Evolutionary conservation across 2,888 invertebrate genomes (phyloP).

Genomic region (Rhogogaster chlorosoma): DNA sequence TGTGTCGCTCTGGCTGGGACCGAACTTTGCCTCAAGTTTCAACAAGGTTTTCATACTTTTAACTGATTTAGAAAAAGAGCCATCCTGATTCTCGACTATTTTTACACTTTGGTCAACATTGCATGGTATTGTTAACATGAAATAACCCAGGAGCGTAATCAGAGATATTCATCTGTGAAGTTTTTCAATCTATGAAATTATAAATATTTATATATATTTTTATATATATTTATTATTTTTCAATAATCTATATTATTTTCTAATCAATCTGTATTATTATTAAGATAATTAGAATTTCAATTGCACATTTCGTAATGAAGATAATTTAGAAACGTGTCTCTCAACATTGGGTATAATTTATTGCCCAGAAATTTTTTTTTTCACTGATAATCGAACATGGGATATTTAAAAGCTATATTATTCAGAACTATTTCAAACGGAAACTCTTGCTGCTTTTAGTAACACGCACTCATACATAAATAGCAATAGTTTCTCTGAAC

Average conservation of each 20-base stretch:
- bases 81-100: neutral
- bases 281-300: neutral
- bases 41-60: neutral
- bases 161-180: neutral
- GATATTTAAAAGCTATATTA: neutral
- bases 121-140: neutral
- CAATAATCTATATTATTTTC: no score
- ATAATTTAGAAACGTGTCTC: neutral
- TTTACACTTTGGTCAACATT: neutral
- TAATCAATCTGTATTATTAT: no score
- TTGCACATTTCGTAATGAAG: neutral
- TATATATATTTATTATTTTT: no score
- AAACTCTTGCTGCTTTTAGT: neutral
- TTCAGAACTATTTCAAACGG: neutral
- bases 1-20: neutral
- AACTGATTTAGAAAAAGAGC: neutral
- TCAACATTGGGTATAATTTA: neutral
- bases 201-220: no score
- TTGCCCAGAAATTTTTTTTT: neutral
- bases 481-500: neutral
- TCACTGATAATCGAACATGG: neutral
- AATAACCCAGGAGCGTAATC: neutral
- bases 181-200: neutral
- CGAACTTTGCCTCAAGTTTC: constrained; percentile 4
- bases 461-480: neutral